These are phyloP conservation scores for Botia almorhae DNA, from an alignment of 2,797 vertebrate genomes.

Conservation along the genomic window DNA sequence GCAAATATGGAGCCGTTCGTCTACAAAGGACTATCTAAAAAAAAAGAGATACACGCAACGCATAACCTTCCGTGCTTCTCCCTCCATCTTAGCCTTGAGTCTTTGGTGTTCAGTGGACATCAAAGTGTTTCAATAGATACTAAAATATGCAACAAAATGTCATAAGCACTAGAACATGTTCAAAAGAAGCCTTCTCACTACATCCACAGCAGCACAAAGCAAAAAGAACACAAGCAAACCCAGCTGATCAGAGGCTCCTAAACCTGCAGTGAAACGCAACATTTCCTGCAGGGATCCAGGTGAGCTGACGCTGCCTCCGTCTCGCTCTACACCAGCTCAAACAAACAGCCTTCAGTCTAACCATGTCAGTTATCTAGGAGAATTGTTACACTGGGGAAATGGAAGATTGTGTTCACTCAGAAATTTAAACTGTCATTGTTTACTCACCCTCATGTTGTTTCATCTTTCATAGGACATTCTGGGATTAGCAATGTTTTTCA, in stretches of 20 bases:
- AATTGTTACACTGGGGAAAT: neutral
- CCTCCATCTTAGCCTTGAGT: slow-evolving; percentile 51
- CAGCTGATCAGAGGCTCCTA: slow-evolving; percentile 75
- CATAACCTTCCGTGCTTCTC: slow-evolving; percentile 40
- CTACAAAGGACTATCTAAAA: neutral
- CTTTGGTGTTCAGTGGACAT: slow-evolving; percentile 61
- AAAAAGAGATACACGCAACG: slow-evolving; percentile 14
- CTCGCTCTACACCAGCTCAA: slow-evolving; percentile 37
- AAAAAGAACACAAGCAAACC: slow-evolving; percentile 69
- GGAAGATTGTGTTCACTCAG: neutral
- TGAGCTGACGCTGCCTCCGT: slow-evolving; percentile 71
- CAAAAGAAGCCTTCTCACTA: slow-evolving; percentile 50
- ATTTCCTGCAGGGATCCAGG: slow-evolving; percentile 82
- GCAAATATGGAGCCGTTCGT: slow-evolving; percentile 16
- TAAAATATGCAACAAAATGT: slow-evolving; percentile 76
- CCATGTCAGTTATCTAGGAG: neutral
- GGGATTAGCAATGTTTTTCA: neutral
- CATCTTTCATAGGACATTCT: neutral
- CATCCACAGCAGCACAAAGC: slow-evolving; percentile 71
- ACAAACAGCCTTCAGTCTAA: slow-evolving; percentile 16
- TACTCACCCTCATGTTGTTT: neutral
- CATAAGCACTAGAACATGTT: slow-evolving; percentile 52
- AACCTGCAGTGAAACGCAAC: slow-evolving; percentile 78
- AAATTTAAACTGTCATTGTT: neutral
- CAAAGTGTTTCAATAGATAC: slow-evolving; percentile 65